Evolutionary conservation across 2,113 vertebrate genomes (phyloP).

Genomic region (Anarrhichthys ocellatus): DNA sequence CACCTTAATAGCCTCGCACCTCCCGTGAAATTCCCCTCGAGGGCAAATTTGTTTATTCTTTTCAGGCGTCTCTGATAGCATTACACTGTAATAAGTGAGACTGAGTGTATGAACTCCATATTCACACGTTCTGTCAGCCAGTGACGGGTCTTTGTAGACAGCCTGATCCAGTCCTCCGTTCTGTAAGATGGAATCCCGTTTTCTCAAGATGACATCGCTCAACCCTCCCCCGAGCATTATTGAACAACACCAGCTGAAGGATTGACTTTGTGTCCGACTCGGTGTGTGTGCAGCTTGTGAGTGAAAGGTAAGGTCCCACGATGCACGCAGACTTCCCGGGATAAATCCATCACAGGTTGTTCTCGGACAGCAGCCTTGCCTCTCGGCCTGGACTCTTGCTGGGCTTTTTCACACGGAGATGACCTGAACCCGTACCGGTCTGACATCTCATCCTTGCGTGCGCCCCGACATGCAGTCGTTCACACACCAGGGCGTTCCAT

Average conservation of each 20-base stretch:
- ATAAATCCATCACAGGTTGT: constrained; percentile 59
- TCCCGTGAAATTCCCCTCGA: not conserved
- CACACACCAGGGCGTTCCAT: constrained; percentile 35
- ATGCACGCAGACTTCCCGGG: constrained; percentile 11
- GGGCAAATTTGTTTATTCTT: constrained; percentile 46
- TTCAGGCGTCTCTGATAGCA: constrained; percentile 35
- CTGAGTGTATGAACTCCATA: constrained; percentile 23
- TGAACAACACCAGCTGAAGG: constrained; percentile 42
- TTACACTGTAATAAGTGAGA: constrained; percentile 41
- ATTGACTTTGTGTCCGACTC: constrained; percentile 64
- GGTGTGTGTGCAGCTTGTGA: constrained; percentile 8
- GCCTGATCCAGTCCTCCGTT: constrained; percentile 34
- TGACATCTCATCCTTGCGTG: constrained; percentile 56
- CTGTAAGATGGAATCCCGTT: constrained; percentile 56
- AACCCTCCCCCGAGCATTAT: constrained; percentile 53
- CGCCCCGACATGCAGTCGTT: constrained; percentile 29
- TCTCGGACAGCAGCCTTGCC: constrained; percentile 38
- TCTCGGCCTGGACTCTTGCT: constrained; percentile 34
- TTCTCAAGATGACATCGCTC: constrained; percentile 56
- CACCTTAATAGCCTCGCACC: constrained; percentile 41
- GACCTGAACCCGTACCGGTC: constrained; percentile 50
- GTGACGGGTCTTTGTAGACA: constrained; percentile 43
- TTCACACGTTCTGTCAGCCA: constrained; percentile 35
- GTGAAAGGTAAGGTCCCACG: constrained; percentile 38
- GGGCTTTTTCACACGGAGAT: constrained; percentile 42